Percentiles rank a stretch among this genome's conserved stretches.
These are phyloP conservation scores for Protodeltote pygarga DNA, from an alignment of 2,888 invertebrate species.

Conservation along the genomic window DNA sequence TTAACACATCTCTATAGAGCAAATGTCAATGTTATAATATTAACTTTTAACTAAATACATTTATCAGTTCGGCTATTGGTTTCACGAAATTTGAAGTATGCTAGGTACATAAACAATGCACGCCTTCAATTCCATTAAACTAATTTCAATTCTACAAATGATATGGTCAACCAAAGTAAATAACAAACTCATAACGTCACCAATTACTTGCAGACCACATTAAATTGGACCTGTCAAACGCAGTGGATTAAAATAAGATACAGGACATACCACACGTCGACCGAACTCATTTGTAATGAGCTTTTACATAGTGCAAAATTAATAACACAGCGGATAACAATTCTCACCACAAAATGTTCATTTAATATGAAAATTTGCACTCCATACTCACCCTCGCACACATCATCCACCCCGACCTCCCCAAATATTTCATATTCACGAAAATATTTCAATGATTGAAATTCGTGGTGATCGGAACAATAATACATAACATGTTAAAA, in stretches of 20 bases:
- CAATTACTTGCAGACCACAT: conserved; percentile 50
- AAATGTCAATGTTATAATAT: too few species aligned
- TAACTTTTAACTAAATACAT: too few species aligned
- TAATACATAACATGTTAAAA: conserved; percentile 10
- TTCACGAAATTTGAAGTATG: too few species aligned
- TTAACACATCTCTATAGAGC: too few species aligned
- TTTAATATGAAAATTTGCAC: conserved; percentile 50
- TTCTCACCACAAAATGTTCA: conserved; percentile 54
- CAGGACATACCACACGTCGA: conserved; percentile 54
- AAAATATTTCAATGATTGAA: conserved; percentile 38
- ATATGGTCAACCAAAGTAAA: conserved; percentile 8
- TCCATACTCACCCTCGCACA: conserved; percentile 2
- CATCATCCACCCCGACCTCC: background rate
- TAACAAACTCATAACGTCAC: conserved; percentile 14
- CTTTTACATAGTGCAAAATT: conserved; percentile 58
- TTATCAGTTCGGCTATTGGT: too few species aligned
- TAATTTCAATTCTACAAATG: background rate
- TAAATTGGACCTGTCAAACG: conserved; percentile 61
- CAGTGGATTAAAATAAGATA: conserved; percentile 62
- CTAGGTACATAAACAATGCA: too few species aligned
- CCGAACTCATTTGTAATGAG: conserved; percentile 68
- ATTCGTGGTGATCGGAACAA: conserved; percentile 14
- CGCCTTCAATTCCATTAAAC: too few species aligned
- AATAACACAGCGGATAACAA: conserved; percentile 56
- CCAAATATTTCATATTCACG: conserved; percentile 29